Evolutionary conservation across 2,113 vertebrate species (phyloP), one percentile per base, ranked within the genome.

Genomic region (Psettodes erumei): DNA sequence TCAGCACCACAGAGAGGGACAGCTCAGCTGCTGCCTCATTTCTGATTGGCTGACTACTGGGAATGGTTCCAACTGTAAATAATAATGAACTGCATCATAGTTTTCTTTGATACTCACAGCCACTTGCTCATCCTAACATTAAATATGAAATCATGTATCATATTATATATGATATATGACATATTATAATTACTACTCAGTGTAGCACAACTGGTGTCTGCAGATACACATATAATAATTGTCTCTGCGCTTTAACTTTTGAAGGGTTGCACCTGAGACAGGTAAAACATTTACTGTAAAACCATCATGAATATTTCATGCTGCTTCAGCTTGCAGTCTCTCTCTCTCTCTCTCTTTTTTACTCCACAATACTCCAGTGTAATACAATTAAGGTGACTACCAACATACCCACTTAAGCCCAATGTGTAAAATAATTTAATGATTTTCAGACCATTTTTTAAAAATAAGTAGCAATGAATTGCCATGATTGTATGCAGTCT

Each of bases 1-100:
- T 79, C 53, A 71, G 65, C 43, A 72, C 28, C 58, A 66, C 1
- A 42, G 48, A 81, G n/a, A 71, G 53, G 2, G 48, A 33, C 62
- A 56, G 50, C 33, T 3, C 10, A 30, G 33, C 21, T 1, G 19
- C 5, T 21, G 8, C 5, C 18, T 51, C 23, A 11, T 1, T 23
- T 59, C 16, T 73, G 32, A 65, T 47, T 47, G 33, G 12, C 7
- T 23, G 8, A 9, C 18, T n/a, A n/a, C n/a, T n/a, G n/a, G n/a
- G n/a, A n/a, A n/a, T n/a, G n/a, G n/a, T n/a, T n/a, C n/a, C n/a
- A n/a, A n/a, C n/a, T n/a, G n/a, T n/a, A 61, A 51, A 61, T 38
- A 15, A 5, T 15, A 13, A 63, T 7, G 2, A 63, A 21, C 23
- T 25, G 33, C 53, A 42, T 54, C 3, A 27, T 19, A 11, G 8